A percentile compares a stretch with the other conserved stretches of the same genome.
Evolutionary conservation across 2,797 vertebrate genomes (phyloP).

Genomic region (Xiphorhynchus erythropygius): DNA sequence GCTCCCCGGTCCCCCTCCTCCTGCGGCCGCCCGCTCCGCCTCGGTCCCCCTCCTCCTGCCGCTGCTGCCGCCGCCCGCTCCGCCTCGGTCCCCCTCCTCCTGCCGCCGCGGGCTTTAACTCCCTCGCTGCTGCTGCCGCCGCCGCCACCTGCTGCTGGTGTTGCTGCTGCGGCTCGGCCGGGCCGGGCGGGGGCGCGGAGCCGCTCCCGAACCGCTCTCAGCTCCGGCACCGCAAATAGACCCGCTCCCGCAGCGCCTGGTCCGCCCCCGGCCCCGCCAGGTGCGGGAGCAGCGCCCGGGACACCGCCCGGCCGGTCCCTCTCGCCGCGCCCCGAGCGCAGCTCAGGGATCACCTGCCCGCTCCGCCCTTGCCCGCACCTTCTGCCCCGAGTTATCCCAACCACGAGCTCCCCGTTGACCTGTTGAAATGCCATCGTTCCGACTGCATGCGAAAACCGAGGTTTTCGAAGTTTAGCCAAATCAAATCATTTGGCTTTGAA

Average conservation of each 20-base stretch:
- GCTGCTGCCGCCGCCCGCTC: background rate
- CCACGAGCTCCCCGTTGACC: fast-evolving
- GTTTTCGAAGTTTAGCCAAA: background rate
- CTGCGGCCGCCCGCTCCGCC: slow-evolving; percentile 21
- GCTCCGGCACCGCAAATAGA: slow-evolving; percentile 8
- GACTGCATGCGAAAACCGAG: background rate
- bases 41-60: slow-evolving; percentile 16
- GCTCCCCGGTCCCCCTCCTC: background rate
- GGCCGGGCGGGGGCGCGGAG: slow-evolving; percentile 31
- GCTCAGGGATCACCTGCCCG: background rate
- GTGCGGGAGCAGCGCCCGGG: background rate
- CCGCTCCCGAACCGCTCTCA: background rate
- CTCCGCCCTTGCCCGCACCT: background rate
- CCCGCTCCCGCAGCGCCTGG: background rate
- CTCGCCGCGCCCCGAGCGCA: fast-evolving
- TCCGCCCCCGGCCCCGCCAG: background rate
- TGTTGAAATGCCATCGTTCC: background rate
- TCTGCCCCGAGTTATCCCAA: fast-evolving
- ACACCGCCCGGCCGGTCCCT: background rate
- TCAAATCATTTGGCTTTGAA: background rate
- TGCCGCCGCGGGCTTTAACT: slow-evolving; percentile 36
- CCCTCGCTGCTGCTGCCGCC: slow-evolving; percentile 49
- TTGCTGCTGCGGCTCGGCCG: slow-evolving; percentile 20
- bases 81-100: slow-evolving; percentile 24
- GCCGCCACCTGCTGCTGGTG: background rate